Percentiles rank a stretch among this genome's conserved stretches.
Evolutionary conservation across 2,113 vertebrate species (phyloP).

Genomic region (Chaetops frenatus): DNA sequence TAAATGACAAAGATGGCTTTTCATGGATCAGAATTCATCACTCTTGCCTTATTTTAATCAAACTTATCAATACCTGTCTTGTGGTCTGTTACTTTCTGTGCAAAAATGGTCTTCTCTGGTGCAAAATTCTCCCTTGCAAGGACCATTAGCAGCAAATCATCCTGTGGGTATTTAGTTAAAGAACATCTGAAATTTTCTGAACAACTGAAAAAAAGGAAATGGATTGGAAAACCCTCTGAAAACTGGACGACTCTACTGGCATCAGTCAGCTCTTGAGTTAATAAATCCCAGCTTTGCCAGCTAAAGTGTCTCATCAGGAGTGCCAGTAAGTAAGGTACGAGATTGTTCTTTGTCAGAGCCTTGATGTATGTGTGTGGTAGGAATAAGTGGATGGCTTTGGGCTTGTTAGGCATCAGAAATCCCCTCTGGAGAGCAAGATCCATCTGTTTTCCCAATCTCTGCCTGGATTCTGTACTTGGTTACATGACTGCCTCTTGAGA

Average conservation of each 20-base stretch:
- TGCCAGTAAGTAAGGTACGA: not conserved
- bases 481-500: not conserved
- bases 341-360: not conserved
- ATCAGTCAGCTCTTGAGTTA: not conserved
- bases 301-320: constrained; percentile 26
- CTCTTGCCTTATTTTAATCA: not conserved
- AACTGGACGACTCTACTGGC: not conserved
- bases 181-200: not conserved
- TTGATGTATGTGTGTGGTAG: not conserved
- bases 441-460: not conserved
- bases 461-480: not conserved
- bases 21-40: not conserved
- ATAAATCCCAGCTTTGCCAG: constrained; percentile 31
- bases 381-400: not conserved
- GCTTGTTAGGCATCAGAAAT: not conserved
- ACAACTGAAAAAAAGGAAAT: not conserved
- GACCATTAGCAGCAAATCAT: not conserved
- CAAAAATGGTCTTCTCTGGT: not conserved
- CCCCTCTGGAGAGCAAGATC: not conserved
- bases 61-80: not conserved
- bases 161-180: not conserved
- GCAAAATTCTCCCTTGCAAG: not conserved
- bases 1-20: not conserved
- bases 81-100: not conserved
- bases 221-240: not conserved